Base-by-base conservation (phyloP, 2,797 vertebrate species). In the Xenops minutus region DNA sequence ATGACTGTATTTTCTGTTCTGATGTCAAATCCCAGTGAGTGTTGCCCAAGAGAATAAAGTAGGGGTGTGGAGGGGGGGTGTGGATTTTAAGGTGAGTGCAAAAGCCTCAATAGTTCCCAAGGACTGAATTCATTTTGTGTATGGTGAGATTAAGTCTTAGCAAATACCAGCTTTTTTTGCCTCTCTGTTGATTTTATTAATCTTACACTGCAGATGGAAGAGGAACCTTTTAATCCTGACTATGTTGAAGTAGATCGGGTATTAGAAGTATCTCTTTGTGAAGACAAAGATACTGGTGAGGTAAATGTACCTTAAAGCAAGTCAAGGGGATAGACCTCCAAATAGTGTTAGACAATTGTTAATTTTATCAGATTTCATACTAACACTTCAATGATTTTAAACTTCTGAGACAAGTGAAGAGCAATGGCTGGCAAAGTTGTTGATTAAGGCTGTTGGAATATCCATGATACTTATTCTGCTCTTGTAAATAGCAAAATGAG, bases 161-260 rank as follows among this genome's bases (percentile, higher is more conserved):
- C 34, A 49, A 58, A 37, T 44, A 36, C 4, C 18, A 44, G 2
- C 37, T 63, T 14, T 55, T 91, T 74, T 32, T 92, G 11, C 54
- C 22, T 62, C 46, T 64, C 4, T 77, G 4, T 48, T 76, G 69
- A 67, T 74, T 72, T 84, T 87, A 49, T 81, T 92, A 43, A 73
- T 93, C 89, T 96, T 94, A 37, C 22, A 61, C 96, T 97, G 79
- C 97, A 99, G 99, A 99, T 99, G 98, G 99, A 99, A 93, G 99
- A 99, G 98, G 99, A 99, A 41, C 99, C 98, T 89, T 99, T 99
- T 97, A 99, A 99, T 98, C 99, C 99, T 34, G 99, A 99, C 98
- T 99, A 99, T 55, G 98, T 99, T 89, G 99, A 99, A 98, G 99
- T 99, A 95, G 99, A 99, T 96, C 96, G 99, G 96, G 99, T 99